A percentile compares a stretch with the other conserved stretches of the same genome.
Evolutionary conservation across 1,140 invertebrate genomes (phyloP).

Genomic region (Homarus americanus): DNA sequence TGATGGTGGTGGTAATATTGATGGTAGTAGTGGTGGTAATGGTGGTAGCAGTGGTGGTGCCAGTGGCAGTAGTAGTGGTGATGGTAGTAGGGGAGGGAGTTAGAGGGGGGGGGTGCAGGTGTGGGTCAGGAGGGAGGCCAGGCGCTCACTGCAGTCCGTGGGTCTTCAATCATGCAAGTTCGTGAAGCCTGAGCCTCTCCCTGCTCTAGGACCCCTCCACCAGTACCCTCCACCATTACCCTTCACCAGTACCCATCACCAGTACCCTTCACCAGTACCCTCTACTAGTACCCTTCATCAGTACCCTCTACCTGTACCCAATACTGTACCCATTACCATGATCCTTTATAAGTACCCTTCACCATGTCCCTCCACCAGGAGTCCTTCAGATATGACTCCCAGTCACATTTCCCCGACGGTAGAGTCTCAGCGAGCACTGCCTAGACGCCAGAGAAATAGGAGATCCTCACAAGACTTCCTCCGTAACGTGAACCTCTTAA

Average conservation of each 20-base stretch:
- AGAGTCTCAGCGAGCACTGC: too few relatives aligned
- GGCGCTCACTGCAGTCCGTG: neutral
- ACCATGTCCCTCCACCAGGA: too few relatives aligned
- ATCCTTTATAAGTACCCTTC: too few relatives aligned
- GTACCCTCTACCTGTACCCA: too few relatives aligned
- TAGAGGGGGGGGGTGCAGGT: neutral
- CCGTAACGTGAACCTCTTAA: too few relatives aligned
- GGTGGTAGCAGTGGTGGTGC: neutral
- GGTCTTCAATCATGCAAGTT: constrained; percentile 25
- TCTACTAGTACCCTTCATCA: too few relatives aligned
- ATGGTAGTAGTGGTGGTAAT: neutral
- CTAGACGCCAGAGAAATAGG: too few relatives aligned
- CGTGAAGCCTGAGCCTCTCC: neutral
- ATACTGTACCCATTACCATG: too few relatives aligned
- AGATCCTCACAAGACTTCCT: too few relatives aligned
- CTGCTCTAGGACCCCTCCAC: neutral
- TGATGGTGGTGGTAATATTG: neutral
- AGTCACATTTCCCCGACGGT: too few relatives aligned
- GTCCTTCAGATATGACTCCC: too few relatives aligned
- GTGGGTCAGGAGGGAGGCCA: neutral
- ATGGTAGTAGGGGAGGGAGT: neutral
- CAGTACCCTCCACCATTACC: neutral
- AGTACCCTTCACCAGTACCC: neutral
- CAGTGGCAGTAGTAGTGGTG: neutral
- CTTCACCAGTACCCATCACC: too few relatives aligned